Percentiles rank a stretch among this genome's conserved stretches.
Evolutionary conservation across 2,888 invertebrate genomes (phyloP).

Genomic region (Endomychus coccineus): DNA sequence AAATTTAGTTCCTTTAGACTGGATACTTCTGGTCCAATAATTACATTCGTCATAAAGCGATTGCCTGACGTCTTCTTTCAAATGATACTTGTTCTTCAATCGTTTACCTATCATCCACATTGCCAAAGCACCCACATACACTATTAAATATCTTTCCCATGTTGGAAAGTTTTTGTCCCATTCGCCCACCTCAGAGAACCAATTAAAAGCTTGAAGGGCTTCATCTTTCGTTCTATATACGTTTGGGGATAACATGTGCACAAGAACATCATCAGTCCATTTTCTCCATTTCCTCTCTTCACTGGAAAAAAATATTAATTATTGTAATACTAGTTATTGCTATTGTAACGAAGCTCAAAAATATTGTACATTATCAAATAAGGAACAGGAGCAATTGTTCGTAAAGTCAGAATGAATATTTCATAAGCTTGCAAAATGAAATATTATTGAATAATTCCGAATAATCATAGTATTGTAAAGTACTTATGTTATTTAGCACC

Average conservation of each 20-base stretch:
- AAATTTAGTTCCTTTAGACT: conserved; percentile 63
- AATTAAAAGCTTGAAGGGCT: conserved; percentile 83
- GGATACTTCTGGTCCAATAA: conserved; percentile 67
- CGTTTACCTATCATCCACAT: conserved; percentile 91
- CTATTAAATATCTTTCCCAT: conserved; percentile 79
- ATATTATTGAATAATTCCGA: no score
- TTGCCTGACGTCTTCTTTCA: conserved; percentile 81
- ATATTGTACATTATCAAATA: no score
- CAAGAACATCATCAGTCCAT: conserved; percentile 88
- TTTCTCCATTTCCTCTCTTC: conserved; percentile 91
- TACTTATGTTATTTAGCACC: no score
- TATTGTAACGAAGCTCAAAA: no score
- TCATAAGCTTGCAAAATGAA: neutral
- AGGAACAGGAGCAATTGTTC: no score
- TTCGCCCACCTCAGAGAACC: conserved; percentile 88
- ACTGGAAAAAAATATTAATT: conserved; percentile 51
- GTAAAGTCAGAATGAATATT: no score
- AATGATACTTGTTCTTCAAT: conserved; percentile 76
- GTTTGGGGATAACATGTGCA: conserved; percentile 93
- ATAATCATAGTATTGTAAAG: no score
- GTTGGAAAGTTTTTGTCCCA: conserved; percentile 85
- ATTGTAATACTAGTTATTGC: no score
- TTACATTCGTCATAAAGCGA: conserved; percentile 87
- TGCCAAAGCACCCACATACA: conserved; percentile 86
- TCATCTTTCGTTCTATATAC: conserved; percentile 84